phyloP scores from a whole-genome alignment of 2,797 vertebrate species.

The Leptoclinus maculatus region DNA sequence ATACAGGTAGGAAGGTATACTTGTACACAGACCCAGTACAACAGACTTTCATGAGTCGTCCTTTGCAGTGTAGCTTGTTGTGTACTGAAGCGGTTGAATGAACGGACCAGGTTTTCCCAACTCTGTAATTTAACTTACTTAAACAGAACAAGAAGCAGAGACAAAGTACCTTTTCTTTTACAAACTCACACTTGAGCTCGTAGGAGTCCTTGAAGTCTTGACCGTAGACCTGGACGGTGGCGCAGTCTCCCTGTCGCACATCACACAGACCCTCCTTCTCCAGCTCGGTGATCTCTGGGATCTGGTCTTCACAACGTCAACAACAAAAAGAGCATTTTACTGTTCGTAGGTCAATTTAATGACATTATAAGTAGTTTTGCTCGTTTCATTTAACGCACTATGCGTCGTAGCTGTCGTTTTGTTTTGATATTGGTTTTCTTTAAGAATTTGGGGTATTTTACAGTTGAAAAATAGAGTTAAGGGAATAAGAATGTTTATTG shows the following conservation, averaged over 20 bases:
- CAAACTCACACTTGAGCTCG: conserved; percentile 91
- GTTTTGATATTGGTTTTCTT: neutral
- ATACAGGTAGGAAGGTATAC: too few species aligned
- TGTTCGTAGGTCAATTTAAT: neutral
- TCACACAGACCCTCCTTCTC: conserved; percentile 90
- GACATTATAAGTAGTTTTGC: neutral
- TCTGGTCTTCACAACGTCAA: conserved; percentile 85
- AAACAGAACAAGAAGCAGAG: neutral
- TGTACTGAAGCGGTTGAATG: too few species aligned
- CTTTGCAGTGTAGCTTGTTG: too few species aligned
- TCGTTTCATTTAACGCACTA: neutral
- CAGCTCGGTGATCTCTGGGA: conserved; percentile 89
- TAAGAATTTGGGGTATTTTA: neutral
- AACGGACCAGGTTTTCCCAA: too few species aligned
- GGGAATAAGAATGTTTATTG: neutral
- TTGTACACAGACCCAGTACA: too few species aligned
- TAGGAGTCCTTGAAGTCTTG: conserved; percentile 87
- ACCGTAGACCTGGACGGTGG: conserved; percentile 84
- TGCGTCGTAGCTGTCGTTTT: neutral
- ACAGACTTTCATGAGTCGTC: too few species aligned
- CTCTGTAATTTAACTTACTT: too few species aligned
- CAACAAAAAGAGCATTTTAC: conserved; percentile 29
- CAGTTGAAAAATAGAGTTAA: neutral
- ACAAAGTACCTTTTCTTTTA: conserved; percentile 88
- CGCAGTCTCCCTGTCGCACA: conserved; percentile 84